phyloP scores from a whole-genome alignment of 2,113 vertebrate species.

The Pelobates fuscus region DNA sequence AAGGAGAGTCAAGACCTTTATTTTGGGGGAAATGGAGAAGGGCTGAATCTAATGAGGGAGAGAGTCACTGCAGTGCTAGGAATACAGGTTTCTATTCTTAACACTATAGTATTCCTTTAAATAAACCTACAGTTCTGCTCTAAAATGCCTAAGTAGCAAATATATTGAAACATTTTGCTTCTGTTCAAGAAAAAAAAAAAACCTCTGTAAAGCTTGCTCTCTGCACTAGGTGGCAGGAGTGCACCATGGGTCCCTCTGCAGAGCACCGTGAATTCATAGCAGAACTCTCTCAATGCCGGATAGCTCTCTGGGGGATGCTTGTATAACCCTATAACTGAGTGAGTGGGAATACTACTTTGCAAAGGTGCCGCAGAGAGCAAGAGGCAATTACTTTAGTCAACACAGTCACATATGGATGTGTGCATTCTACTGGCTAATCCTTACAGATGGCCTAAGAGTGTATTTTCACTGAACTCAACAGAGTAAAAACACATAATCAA shows the following conservation, averaged over 20 bases:
- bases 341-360: too few species aligned
- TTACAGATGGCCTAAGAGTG: constrained; percentile 23
- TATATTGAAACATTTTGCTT: too few species aligned
- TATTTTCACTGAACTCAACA: background rate
- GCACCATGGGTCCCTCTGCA: background rate
- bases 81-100: too few species aligned
- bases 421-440: constrained; percentile 15
- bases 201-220: background rate
- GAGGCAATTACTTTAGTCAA: too few species aligned
- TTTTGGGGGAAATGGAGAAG: too few species aligned
- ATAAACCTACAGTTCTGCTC: too few species aligned
- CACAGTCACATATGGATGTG: background rate
- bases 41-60: too few species aligned
- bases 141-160: too few species aligned
- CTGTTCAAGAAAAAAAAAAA: constrained; percentile 72
- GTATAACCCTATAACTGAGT: too few species aligned
- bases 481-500: constrained; percentile 4
- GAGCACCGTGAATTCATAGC: background rate
- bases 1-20: too few species aligned
- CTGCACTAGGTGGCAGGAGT: constrained; percentile 5
- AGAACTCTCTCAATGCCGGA: background rate
- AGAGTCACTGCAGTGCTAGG: too few species aligned
- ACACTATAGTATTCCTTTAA: too few species aligned
- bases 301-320: background rate
- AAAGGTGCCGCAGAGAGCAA: background rate